Evolutionary conservation across 2,113 vertebrate species (phyloP).

Genomic region (Alouatta palliata): DNA sequence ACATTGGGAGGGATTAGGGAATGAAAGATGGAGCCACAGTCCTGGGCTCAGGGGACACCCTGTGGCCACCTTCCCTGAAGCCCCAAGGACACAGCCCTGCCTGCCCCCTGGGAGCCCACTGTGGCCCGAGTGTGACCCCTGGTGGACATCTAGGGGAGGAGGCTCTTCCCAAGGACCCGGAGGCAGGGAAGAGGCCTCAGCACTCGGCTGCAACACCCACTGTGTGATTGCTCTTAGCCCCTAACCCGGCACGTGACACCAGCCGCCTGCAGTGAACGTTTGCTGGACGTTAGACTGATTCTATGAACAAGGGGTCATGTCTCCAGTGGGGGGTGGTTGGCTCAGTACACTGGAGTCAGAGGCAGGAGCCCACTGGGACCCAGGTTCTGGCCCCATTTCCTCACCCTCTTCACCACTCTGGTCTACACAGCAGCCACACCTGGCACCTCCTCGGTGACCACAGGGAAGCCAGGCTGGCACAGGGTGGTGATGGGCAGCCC

Average conservation of each 20-base stretch:
- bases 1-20: rapidly evolving
- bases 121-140: neutral
- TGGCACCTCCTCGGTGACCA: rapidly evolving
- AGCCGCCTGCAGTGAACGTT: rapidly evolving
- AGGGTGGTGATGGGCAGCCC: neutral
- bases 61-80: neutral
- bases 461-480: neutral
- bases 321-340: neutral
- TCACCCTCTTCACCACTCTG: rapidly evolving
- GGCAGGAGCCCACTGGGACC: neutral
- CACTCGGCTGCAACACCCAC: neutral
- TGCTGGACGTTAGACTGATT: rapidly evolving
- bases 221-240: too few species aligned
- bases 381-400: rapidly evolving
- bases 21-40: rapidly evolving
- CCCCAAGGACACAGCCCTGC: neutral
- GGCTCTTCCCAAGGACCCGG: neutral
- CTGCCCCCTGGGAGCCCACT: neutral
- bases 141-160: neutral
- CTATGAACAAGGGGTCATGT: rapidly evolving
- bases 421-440: neutral
- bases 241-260: rapidly evolving
- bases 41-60: neutral
- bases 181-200: neutral
- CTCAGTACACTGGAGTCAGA: neutral